Evolutionary conservation across 2,113 vertebrate genomes (phyloP).

Genomic region (Machaerirhynchus nigripectus): DNA sequence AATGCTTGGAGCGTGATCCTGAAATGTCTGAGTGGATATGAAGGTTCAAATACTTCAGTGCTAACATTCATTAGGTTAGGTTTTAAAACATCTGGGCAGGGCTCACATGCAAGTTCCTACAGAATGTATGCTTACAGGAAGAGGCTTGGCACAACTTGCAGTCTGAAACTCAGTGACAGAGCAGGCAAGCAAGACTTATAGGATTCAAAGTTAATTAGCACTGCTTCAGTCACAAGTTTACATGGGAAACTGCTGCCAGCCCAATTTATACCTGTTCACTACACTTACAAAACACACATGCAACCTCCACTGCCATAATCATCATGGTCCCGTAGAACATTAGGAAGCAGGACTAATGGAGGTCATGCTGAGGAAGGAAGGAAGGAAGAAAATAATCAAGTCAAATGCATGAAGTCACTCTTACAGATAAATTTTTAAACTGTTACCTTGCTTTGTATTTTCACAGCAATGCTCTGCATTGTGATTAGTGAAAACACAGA

Average conservation of each 20-base stretch:
- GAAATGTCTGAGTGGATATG: neutral
- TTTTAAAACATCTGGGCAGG: constrained; percentile 8
- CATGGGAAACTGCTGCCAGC: neutral
- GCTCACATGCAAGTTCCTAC: neutral
- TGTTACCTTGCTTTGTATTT: neutral
- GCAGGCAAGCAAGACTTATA: neutral
- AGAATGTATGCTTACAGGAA: neutral
- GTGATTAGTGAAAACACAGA: neutral
- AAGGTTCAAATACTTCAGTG: neutral
- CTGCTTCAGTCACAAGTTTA: neutral
- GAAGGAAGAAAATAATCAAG: neutral
- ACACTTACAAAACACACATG: neutral
- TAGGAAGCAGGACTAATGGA: neutral
- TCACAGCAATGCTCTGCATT: neutral
- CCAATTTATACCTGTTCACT: neutral
- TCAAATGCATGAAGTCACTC: neutral
- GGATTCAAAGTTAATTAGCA: neutral
- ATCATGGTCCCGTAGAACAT: neutral
- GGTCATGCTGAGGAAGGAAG: neutral
- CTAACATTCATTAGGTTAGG: neutral
- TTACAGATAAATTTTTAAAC: neutral
- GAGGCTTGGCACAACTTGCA: neutral
- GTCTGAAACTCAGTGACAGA: neutral
- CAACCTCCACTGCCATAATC: neutral
- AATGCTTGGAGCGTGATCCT: neutral